phyloP scores from a whole-genome alignment of 2,888 invertebrate genomes.

The Osmoderma eremita region DNA sequence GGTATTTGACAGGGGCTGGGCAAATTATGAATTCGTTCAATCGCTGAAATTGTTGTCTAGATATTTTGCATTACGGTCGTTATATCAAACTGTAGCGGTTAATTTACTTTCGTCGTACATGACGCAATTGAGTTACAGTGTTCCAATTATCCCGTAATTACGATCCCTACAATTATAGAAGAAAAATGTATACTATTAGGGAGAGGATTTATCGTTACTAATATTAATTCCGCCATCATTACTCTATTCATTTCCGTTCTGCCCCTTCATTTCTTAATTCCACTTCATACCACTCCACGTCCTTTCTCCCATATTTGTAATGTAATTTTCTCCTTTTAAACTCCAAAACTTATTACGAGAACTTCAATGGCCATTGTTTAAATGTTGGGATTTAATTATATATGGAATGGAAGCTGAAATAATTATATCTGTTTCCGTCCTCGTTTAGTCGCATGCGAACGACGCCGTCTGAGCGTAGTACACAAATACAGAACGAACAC shows the following conservation, averaged over 20 bases:
- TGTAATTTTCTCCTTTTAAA: slow-evolving; percentile 40
- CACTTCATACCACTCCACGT: slow-evolving; percentile 6
- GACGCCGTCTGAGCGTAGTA: not conserved
- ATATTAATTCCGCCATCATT: slow-evolving; percentile 17
- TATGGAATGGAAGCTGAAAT: slow-evolving; percentile 35
- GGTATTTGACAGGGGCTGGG: too few species aligned
- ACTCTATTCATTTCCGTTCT: not conserved
- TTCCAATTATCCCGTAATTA: slow-evolving; percentile 22
- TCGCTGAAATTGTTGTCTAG: too few species aligned
- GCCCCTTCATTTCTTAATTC: slow-evolving; percentile 6
- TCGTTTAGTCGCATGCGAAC: slow-evolving; percentile 4
- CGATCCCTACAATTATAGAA: not conserved
- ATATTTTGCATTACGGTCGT: too few species aligned
- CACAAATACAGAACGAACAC: not conserved
- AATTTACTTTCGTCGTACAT: slow-evolving; percentile 1
- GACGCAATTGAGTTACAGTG: slow-evolving; percentile 21
- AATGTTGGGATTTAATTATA: slow-evolving; percentile 40
- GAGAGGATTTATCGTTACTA: slow-evolving; percentile 20
- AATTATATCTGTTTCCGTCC: slow-evolving; percentile 33
- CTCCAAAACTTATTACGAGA: slow-evolving; percentile 37
- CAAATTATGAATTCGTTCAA: too few species aligned
- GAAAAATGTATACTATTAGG: not conserved
- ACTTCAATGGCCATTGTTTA: slow-evolving; percentile 40
- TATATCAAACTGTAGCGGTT: too few species aligned
- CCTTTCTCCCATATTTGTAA: slow-evolving; percentile 30